phyloP scores from a whole-genome alignment of 2,888 invertebrate genomes.

The Aromia moschata region DNA sequence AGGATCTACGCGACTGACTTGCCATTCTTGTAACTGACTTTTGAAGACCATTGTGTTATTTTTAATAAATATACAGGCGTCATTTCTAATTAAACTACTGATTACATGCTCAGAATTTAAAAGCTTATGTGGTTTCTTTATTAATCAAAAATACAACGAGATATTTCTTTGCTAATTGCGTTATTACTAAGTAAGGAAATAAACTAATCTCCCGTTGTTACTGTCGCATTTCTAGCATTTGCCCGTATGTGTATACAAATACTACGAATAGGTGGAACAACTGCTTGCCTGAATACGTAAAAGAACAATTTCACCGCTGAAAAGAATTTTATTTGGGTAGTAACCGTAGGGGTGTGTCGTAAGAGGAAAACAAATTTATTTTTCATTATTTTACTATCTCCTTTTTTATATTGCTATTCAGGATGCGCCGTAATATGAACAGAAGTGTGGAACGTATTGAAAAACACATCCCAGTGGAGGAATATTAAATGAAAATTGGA shows the following conservation, averaged over 20 bases:
- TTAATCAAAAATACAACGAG: no score
- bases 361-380: constrained; percentile 37
- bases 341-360: constrained; percentile 23
- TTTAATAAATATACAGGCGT: no score
- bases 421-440: constrained; percentile 32
- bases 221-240: constrained; percentile 11
- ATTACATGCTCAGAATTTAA: no score
- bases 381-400: constrained; percentile 38
- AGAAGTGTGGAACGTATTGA: constrained; percentile 31
- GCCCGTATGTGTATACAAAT: constrained; percentile 25
- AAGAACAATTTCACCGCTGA: constrained; percentile 24
- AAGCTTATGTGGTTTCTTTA: no score
- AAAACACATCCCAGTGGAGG: constrained; percentile 22
- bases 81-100: no score
- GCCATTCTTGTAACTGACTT: no score
- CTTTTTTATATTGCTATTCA: constrained; percentile 36
- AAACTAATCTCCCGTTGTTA: no score
- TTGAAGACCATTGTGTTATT: no score
- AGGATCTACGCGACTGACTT: no score
- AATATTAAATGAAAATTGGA: constrained; percentile 29
- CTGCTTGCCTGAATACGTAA: constrained; percentile 22
- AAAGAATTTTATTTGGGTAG: constrained; percentile 29
- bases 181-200: no score
- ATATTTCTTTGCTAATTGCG: no score
- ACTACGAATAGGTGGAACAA: constrained; percentile 12